Evolutionary conservation across 2,888 invertebrate species (phyloP), one percentile per base, ranked within the genome.

Genomic region (Metellina segmentata): DNA sequence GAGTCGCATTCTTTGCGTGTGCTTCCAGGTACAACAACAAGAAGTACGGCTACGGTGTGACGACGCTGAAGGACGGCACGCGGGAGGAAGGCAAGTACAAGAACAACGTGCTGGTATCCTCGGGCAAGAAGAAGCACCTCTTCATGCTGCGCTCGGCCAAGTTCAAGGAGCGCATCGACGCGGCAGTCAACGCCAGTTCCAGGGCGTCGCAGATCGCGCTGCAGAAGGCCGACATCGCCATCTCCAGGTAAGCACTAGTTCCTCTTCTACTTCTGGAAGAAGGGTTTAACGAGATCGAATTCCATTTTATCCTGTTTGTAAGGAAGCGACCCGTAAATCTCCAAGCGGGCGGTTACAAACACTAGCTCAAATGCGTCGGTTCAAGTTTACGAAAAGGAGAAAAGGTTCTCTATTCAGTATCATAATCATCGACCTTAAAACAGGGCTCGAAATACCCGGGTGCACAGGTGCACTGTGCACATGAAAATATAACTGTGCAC

Each of bases 61-160:
- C 99, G 81, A 99, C 98, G 34, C 98, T 99, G 95, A 97, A 98
- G 93, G 99, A 99, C 95, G 99, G 99, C 89, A 97, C 97, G 92
- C 97, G 97, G 94, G 99, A 99, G 95, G 99, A 99, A 95, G 99
- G 99, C 93, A 99, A 99, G 96, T 99, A 99, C 96, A 99, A 99
- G 96, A 99, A 99, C 96, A 99, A 99, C 96, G 98, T 99, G 93
- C 96, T 99, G 94, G 98, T 99, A 94, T 98, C 98, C 93, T 98
- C 98, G 94, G 98, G 98, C 95, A 99, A 99, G 96, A 98, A 98
- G 96, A 98, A 97, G 95, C 98, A 98, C 96, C 96, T 99, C 95
- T 99, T 99, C 96, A 96, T 99, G 94, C 98, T 99, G 96, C 96
- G 99, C 94, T 98, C 98, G 93, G 98, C 98, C 92, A 99, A 99